These are phyloP conservation scores for Heterochromis multidens DNA, from an alignment of 2,113 vertebrate species.

Conservation along the genomic window DNA sequence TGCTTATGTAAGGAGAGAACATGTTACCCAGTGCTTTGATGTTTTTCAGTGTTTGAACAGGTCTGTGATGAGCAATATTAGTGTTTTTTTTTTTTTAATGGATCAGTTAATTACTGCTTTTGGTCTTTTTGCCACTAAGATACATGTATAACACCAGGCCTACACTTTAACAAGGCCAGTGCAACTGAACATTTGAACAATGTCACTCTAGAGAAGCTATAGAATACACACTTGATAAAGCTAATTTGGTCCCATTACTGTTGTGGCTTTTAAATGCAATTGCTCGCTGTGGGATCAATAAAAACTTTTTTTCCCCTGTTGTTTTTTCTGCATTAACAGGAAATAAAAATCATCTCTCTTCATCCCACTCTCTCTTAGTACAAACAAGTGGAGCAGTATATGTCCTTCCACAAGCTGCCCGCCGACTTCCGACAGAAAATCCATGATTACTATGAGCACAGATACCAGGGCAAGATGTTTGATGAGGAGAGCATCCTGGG, in stretches of 20 bases:
- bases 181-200: neutral
- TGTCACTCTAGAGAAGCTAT: neutral
- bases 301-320: neutral
- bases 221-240: neutral
- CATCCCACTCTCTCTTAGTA: conserved; percentile 76
- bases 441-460: conserved; percentile 97
- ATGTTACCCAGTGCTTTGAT: neutral
- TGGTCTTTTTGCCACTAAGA: neutral
- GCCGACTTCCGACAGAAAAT: conserved; percentile 96
- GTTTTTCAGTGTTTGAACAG: neutral
- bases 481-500: conserved; percentile 97
- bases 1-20: neutral
- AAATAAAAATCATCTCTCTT: neutral
- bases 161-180: too few relatives aligned
- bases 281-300: neutral
- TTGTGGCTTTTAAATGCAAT: neutral
- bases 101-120: neutral
- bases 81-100: neutral
- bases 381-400: conserved; percentile 99
- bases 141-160: neutral
- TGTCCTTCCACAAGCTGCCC: conserved; percentile 98
- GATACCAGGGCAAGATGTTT: conserved; percentile 99
- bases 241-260: neutral
- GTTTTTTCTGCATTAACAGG: neutral
- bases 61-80: neutral